These are phyloP conservation scores for Heliconius aoede DNA, from an alignment of 2,888 invertebrate species.

Conservation along the genomic window DNA sequence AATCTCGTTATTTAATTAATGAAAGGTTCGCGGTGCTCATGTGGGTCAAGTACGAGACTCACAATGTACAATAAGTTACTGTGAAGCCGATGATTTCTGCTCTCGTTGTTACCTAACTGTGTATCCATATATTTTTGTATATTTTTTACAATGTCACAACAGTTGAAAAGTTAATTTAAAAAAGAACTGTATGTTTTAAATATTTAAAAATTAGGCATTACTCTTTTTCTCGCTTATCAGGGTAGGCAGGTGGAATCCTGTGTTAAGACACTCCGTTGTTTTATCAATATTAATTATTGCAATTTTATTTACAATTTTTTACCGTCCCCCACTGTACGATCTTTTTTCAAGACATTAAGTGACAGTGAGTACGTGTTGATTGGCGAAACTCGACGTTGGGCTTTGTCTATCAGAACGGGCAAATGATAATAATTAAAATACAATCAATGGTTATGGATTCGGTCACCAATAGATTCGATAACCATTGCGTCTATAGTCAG, in stretches of 20 bases:
- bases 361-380: too few species aligned
- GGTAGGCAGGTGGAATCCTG: neutral
- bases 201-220: neutral
- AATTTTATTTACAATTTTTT: too few species aligned
- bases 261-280: neutral
- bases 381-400: too few species aligned
- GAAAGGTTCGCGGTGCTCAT: constrained; percentile 21
- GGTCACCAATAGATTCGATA: too few species aligned
- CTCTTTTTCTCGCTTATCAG: neutral
- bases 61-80: constrained; percentile 30
- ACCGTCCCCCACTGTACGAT: too few species aligned
- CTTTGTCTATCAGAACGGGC: too few species aligned
- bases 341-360: too few species aligned
- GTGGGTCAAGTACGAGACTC: constrained; percentile 36
- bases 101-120: constrained; percentile 16
- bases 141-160: neutral
- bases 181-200: neutral
- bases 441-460: too few species aligned
- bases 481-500: too few species aligned
- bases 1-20: constrained; percentile 31
- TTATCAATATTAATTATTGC: neutral
- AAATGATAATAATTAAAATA: too few species aligned
- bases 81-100: constrained; percentile 26
- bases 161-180: neutral
- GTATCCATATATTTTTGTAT: neutral